Evolutionary conservation across 1,140 invertebrate genomes (phyloP).

Genomic region (Geopemphigus sp.): DNA sequence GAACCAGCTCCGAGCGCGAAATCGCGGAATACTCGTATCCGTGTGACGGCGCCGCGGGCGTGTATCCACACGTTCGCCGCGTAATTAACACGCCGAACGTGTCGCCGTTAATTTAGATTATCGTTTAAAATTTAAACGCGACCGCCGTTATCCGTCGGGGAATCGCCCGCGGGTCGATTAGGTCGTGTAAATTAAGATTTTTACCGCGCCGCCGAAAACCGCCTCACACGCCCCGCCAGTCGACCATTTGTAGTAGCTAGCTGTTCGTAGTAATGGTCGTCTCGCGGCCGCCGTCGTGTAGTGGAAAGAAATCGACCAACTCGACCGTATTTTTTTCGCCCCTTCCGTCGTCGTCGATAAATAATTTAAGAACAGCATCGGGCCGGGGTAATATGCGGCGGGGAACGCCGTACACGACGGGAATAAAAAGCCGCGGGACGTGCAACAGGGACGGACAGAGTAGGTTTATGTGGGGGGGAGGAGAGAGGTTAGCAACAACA

Average conservation of each 20-base stretch:
- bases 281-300: not conserved
- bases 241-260: too few relatives aligned
- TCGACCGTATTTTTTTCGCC: not conserved
- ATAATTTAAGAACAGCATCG: slow-evolving; percentile 21
- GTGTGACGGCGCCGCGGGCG: too few relatives aligned
- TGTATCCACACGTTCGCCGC: too few relatives aligned
- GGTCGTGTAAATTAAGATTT: slow-evolving; percentile 37
- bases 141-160: not conserved
- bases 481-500: too few relatives aligned
- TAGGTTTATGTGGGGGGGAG: too few relatives aligned
- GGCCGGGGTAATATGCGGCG: slow-evolving; percentile 26
- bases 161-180: not conserved
- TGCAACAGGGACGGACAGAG: too few relatives aligned
- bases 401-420: not conserved
- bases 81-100: too few relatives aligned
- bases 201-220: slow-evolving; percentile 4
- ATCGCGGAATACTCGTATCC: too few relatives aligned
- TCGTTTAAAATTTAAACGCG: slow-evolving; percentile 8
- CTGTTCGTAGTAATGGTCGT: too few relatives aligned
- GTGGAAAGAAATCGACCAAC: slow-evolving; percentile 7
- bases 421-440: not conserved
- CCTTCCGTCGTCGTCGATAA: not conserved
- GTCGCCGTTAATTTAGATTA: slow-evolving; percentile 30
- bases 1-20: too few relatives aligned
- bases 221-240: too few relatives aligned